Base-by-base conservation (phyloP, 2,113 vertebrate genomes). In the Scalopus aquaticus region DNA sequence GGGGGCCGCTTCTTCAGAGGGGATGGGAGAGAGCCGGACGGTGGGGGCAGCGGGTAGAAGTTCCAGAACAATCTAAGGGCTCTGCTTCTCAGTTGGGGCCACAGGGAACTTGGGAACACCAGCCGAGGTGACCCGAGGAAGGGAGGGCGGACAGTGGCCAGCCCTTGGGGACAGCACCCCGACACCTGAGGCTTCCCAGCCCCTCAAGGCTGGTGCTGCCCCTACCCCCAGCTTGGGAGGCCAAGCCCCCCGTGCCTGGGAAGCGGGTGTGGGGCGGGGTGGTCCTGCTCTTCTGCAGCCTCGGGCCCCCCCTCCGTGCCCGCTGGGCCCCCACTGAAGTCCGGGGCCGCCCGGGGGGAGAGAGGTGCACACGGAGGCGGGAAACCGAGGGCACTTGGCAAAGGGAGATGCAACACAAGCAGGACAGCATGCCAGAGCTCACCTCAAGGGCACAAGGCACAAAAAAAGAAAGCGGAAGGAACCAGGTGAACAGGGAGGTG, bases 401-500 rank as follows among this genome's bases (percentile, higher is more conserved):
- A 98, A 97, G 96, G 97, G 98, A 98, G 97, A 95, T 95, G 98
- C 97, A 97, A 98, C 98, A 97, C 96, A 97, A 98, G 97, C 95
- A 88, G 96, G 97, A 98, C 97, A 97, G 95, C 97, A 98, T 96
- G 97, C 96, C 93, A 98, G 98, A 98, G 98, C 97, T 98, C 98
- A 98, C 98, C 98, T 98, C 98, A 97, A 95, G 98, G 98, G 99
- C 98, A 99, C 98, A 99, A 99, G 99, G 99, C 99, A 99, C 98
- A 98, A 98, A 98, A 98, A 97, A 98, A 98, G 94, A 98, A 98
- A 98, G 98, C 98, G 80, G 98, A 98, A 98, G 96, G 97, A 98
- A 98, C 32, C 95, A 96, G 98, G 98, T 98, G 98, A 97, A 98
- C 97, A 96, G 98, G 98, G 96, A 98, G 58, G 72, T 97, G 98